Evolutionary conservation across 2,888 invertebrate genomes (phyloP).

Genomic region (Philereme transversata): DNA sequence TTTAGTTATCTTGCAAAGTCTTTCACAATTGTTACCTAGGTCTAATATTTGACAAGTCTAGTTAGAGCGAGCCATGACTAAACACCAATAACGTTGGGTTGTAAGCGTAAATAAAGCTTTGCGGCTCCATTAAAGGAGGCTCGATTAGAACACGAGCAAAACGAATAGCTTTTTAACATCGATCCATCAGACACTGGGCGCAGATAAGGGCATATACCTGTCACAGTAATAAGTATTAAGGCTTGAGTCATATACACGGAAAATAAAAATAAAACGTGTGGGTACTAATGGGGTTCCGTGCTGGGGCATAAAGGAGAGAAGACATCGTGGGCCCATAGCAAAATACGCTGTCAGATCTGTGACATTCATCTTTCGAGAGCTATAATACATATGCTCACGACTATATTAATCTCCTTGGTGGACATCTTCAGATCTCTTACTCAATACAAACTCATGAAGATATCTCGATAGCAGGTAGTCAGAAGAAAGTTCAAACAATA

Average conservation of each 20-base stretch:
- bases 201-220: conserved; percentile 73
- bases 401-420: too few relatives aligned
- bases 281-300: conserved; percentile 50
- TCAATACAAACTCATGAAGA: too few relatives aligned
- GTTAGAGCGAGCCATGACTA: conserved; percentile 38
- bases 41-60: background rate
- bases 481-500: too few relatives aligned
- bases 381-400: background rate
- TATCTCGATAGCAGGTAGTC: too few relatives aligned
- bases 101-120: conserved; percentile 52
- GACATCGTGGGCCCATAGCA: background rate
- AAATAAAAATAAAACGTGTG: conserved; percentile 40
- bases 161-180: conserved; percentile 68
- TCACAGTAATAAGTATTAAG: conserved; percentile 74
- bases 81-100: conserved; percentile 37
- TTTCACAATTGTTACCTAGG: too few relatives aligned
- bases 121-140: conserved; percentile 61
- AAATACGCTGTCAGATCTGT: conserved; percentile 3
- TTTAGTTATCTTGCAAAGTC: too few relatives aligned
- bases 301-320: conserved; percentile 12
- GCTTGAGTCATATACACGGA: conserved; percentile 58
- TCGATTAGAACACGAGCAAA: conserved; percentile 65
- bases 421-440: too few relatives aligned
- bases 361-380: background rate
- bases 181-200: conserved; percentile 71